Percentiles rank a stretch among this genome's conserved stretches.
Evolutionary conservation across 2,888 invertebrate genomes (phyloP).

Genomic region (Nudaria mundana): DNA sequence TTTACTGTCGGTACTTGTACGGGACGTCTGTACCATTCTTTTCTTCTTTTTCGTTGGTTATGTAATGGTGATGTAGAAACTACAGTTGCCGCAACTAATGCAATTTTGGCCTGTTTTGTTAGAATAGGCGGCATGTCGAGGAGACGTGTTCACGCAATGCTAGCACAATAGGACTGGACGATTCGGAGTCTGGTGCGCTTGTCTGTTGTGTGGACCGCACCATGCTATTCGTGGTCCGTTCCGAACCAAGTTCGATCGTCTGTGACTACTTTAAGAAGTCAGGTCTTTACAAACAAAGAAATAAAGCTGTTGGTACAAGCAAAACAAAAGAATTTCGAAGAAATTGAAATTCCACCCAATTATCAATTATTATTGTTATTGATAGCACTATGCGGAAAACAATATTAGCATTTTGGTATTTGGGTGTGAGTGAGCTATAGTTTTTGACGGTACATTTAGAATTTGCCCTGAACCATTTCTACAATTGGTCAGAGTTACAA

Average conservation of each 20-base stretch:
- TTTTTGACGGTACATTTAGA: neutral
- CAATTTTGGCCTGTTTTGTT: conserved; percentile 7
- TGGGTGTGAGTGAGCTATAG: neutral
- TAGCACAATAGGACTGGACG: conserved; percentile 3
- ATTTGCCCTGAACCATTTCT: neutral
- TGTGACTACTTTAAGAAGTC: too few relatives aligned
- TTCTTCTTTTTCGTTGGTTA: conserved; percentile 5
- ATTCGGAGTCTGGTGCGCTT: conserved; percentile 1
- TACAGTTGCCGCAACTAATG: conserved; percentile 6
- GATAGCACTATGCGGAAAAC: neutral
- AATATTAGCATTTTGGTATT: neutral
- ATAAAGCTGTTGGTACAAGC: too few relatives aligned
- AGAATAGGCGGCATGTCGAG: neutral
- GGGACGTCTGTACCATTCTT: too few relatives aligned
- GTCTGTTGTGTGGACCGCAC: conserved; percentile 1
- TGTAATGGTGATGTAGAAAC: conserved; percentile 1
- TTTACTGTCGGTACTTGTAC: too few relatives aligned
- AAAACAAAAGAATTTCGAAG: too few relatives aligned
- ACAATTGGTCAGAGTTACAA: too few relatives aligned
- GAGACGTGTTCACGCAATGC: neutral
- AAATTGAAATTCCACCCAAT: neutral
- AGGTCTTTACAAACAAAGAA: too few relatives aligned
- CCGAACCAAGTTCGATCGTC: too few relatives aligned
- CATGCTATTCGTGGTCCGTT: too few relatives aligned
- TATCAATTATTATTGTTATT: neutral